Conservation (phyloP, 2,113 vertebrate genomes). For the Butorides virescens region DNA sequence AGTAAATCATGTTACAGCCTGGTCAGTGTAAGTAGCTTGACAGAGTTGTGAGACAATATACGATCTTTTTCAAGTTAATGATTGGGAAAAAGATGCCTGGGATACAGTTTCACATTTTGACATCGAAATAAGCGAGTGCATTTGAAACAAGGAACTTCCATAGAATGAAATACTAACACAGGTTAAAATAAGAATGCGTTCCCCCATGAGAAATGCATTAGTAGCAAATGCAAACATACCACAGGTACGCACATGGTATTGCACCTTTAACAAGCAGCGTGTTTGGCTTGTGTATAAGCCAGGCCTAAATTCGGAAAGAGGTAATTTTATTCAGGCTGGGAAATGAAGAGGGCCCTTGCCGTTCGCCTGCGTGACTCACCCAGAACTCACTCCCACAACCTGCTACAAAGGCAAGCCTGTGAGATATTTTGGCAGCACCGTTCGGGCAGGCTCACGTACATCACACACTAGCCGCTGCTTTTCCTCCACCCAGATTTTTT, state of each 20-base stretch:
- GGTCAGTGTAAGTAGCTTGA: not conserved
- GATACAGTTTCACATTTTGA: not conserved
- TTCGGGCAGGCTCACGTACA: not conserved
- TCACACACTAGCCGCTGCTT: not conserved
- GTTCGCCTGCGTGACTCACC: not conserved
- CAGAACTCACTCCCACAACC: conserved; percentile 11
- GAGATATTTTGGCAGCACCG: not conserved
- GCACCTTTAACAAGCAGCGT: not conserved
- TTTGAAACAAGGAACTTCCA: not conserved
- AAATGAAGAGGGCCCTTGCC: not conserved
- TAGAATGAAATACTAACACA: not conserved
- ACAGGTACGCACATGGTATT: not conserved
- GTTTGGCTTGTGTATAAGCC: fast-evolving
- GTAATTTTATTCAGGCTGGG: not conserved
- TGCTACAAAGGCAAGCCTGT: conserved; percentile 7
- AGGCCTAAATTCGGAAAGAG: not conserved
- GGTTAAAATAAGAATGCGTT: fast-evolving
- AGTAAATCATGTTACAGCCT: not conserved
- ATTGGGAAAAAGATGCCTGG: not conserved
- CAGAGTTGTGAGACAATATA: not conserved
- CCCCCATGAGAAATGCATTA: fast-evolving
- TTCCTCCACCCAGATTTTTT: conserved; percentile 25
- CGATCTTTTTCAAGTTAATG: not conserved
- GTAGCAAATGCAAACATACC: not conserved
- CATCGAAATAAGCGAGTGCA: not conserved